Evolutionary conservation across 2,888 invertebrate genomes (phyloP), one percentile per base, ranked within the genome.

Genomic region (Cepaea hortensis): DNA sequence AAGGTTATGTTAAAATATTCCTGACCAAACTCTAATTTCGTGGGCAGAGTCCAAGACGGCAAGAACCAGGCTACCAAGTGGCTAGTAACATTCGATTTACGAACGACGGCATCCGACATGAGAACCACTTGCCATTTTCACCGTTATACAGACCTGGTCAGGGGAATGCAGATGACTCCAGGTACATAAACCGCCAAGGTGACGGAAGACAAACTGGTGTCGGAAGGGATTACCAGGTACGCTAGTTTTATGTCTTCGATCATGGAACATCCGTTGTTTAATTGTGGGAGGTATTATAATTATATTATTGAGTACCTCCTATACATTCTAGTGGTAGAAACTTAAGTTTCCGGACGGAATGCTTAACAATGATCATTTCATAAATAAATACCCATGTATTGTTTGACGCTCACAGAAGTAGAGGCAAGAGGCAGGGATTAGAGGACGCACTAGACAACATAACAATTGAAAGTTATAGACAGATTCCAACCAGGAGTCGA

Each of bases 71-170:
- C 62, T 20, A 83, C 70, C 0, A 23, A 23, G 55, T 46, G 5
- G n/a, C 9, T 11, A 65, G 46, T 15, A 50, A 75, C n/a, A 23
- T 50, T 23, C 55, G 65, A 3, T 35, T 70, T 13, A 18, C 70
- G 6, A 20, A 70, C 55, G 48, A 73, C 61, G 35, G 35, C 7
- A 85, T 85, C 61, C 61, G n/a, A 72, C 81, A 81, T 13, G 48
- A 65, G 18, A 50, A 75, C 11, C 85, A 85, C 81, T 4, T 85
- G 3, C 85, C 85, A 15, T 46, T 20, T 48, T 81, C 85, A n/a
- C 85, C 85, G 11, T 23, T 85, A 46, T 85, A 85, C 85, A 73
- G 85, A 35, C 85, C 85, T 4, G 81, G 81, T 61, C 85, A 62
- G 48, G 75, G 73, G 9, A 3, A 35, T n/a, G 70, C 55, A 11